Conservation (phyloP, 2,113 vertebrate genomes). For the Scartelaos histophorus region DNA sequence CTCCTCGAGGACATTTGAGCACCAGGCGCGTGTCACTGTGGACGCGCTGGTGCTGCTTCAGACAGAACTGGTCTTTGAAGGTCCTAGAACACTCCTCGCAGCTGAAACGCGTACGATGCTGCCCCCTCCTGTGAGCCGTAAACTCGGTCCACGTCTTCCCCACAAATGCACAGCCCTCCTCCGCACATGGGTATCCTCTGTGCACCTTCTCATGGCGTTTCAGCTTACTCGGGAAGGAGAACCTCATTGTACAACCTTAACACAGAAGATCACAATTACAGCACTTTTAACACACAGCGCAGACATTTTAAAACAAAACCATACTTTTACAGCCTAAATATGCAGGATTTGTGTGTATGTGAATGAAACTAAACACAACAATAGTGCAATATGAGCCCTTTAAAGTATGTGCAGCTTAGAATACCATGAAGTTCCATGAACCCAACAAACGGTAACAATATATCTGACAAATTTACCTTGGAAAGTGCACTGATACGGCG, state of each 20-base stretch:
- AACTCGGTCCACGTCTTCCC: constrained; percentile 92
- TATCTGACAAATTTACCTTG: constrained; percentile 41
- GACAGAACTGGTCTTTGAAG: constrained; percentile 81
- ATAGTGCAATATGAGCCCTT: too few relatives aligned
- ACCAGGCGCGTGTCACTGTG: constrained; percentile 78
- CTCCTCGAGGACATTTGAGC: constrained; percentile 80
- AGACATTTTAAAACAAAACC: too few relatives aligned
- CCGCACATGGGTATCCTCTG: constrained; percentile 85
- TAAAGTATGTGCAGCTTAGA: too few relatives aligned
- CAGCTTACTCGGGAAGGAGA: constrained; percentile 77
- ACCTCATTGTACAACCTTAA: constrained; percentile 83
- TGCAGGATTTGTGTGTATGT: too few relatives aligned
- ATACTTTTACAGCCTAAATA: too few relatives aligned
- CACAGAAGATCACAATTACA: neutral
- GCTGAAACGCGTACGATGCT: constrained; percentile 70
- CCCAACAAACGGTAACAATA: too few relatives aligned
- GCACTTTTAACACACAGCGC: too few relatives aligned
- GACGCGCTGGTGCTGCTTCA: constrained; percentile 83
- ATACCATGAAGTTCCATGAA: too few relatives aligned
- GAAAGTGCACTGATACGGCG: constrained; percentile 80
- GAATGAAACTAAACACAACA: too few relatives aligned
- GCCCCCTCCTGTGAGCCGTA: constrained; percentile 79
- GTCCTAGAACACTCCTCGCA: constrained; percentile 83
- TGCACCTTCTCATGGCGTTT: constrained; percentile 90
- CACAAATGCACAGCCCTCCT: constrained; percentile 80